A percentile compares a stretch with the other conserved stretches of the same genome.
These are phyloP conservation scores for Macrotrachela quadricornifera DNA, from an alignment of 1,140 invertebrate genomes.

Conservation along the genomic window DNA sequence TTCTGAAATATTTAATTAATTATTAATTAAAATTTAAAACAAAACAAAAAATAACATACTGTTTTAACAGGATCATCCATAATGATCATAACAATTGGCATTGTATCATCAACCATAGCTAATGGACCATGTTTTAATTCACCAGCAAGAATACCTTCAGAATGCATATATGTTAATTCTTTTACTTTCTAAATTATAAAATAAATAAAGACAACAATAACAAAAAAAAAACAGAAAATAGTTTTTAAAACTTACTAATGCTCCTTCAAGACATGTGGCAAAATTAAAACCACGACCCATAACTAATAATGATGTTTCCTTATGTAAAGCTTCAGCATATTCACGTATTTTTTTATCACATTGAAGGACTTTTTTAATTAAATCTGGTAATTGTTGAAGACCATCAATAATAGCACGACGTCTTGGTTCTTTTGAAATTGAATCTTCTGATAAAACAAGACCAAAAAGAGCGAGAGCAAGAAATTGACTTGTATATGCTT, in stretches of 20 bases:
- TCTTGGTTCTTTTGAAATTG: conserved; percentile 65
- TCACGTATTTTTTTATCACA: conserved; percentile 62
- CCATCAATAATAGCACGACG: conserved; percentile 62
- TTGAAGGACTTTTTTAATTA: conserved; percentile 47
- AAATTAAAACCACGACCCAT: conserved; percentile 98
- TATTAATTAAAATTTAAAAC: too few species aligned
- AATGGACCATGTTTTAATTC: conserved; percentile 95
- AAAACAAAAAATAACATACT: too few species aligned
- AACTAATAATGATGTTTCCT: conserved; percentile 78
- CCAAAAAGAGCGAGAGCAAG: conserved; percentile 97
- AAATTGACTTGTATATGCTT: conserved; percentile 98
- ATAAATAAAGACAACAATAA: background rate
- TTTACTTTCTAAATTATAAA: conserved; percentile 84
- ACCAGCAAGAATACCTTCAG: conserved; percentile 91
- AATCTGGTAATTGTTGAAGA: conserved; percentile 19
- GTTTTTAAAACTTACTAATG: conserved; percentile 44
- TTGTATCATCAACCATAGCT: conserved; percentile 79
- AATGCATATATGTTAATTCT: conserved; percentile 99
- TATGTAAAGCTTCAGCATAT: conserved; percentile 71
- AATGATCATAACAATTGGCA: conserved; percentile 96
- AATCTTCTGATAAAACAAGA: conserved; percentile 88
- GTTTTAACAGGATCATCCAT: conserved; percentile 84
- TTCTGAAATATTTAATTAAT: conserved; percentile 33
- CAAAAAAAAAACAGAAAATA: background rate
- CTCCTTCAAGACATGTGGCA: conserved; percentile 92